Conservation (phyloP, 1,140 invertebrate species). For the Drosophila orosa region DNA sequence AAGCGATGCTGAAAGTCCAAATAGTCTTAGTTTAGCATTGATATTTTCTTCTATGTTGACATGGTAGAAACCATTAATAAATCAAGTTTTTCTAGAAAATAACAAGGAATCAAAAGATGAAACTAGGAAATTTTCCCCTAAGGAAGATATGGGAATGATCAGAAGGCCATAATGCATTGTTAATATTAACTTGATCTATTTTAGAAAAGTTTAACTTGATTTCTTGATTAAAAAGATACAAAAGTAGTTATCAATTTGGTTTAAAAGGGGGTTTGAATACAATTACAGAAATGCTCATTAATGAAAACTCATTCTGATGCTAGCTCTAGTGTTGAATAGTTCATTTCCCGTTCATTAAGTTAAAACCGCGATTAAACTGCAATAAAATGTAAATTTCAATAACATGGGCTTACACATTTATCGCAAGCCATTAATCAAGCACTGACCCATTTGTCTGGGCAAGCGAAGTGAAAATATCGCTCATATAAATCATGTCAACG, state of each 20-base stretch:
- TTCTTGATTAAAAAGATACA: not conserved
- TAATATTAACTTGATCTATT: not conserved
- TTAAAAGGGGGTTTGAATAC: not conserved
- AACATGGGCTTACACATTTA: constrained; percentile 15
- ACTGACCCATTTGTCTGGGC: constrained; percentile 48
- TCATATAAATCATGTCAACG: constrained; percentile 67
- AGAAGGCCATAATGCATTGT: not conserved
- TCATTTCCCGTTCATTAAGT: not conserved
- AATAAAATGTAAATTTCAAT: constrained; percentile 17
- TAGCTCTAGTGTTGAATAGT: not conserved
- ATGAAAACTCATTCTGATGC: no score
- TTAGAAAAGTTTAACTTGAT: not conserved
- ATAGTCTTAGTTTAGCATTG: not conserved
- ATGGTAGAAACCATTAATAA: not conserved
- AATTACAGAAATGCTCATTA: not conserved
- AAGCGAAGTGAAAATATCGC: constrained; percentile 43
- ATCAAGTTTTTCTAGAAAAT: not conserved
- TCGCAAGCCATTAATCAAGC: constrained; percentile 47
- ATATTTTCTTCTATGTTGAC: not conserved
- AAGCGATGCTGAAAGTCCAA: not conserved
- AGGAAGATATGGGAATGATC: not conserved
- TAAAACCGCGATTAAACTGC: not conserved
- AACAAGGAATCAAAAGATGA: not conserved
- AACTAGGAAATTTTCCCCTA: not conserved
- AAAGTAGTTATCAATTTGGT: not conserved